Percentiles rank a stretch among this genome's conserved stretches.
phyloP scores from a whole-genome alignment of 2,797 vertebrate genomes.

The Acrossocheilus wenchowensis region DNA sequence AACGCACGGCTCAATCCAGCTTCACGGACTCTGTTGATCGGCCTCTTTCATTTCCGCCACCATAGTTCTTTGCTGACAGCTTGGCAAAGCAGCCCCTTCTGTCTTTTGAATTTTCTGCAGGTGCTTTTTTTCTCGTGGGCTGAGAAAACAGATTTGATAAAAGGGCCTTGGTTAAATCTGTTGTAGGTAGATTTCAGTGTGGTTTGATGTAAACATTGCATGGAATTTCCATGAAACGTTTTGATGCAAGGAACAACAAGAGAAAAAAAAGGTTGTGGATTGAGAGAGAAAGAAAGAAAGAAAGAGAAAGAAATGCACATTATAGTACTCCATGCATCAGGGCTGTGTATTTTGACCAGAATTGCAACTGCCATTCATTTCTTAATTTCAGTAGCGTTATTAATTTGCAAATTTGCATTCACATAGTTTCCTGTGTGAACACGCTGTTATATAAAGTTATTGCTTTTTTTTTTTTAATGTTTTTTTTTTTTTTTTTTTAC shows the following conservation, averaged over 20 bases:
- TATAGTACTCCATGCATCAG: neutral
- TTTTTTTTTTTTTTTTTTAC: neutral
- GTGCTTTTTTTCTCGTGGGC: constrained; percentile 26
- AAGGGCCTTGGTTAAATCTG: constrained; percentile 39
- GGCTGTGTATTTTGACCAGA: neutral
- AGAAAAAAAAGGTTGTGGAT: constrained; percentile 15
- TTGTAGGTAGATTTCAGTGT: constrained; percentile 40
- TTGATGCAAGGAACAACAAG: constrained; percentile 26
- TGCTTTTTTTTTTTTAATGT: neutral
- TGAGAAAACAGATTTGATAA: constrained; percentile 49
- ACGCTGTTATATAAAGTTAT: neutral
- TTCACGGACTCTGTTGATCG: constrained; percentile 21
- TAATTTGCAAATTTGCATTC: neutral
- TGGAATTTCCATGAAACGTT: constrained; percentile 40
- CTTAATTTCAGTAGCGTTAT: neutral
- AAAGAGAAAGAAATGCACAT: neutral
- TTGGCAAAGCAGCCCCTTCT: constrained; percentile 47
- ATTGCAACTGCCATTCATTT: neutral
- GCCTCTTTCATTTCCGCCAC: constrained; percentile 50
- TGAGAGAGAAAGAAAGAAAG: neutral
- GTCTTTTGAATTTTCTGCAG: constrained; percentile 49
- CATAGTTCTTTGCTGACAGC: constrained; percentile 51
- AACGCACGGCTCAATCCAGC: constrained; percentile 41
- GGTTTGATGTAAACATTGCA: constrained; percentile 53
- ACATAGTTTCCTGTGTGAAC: neutral